A percentile compares a stretch with the other conserved stretches of the same genome.
Conservation (phyloP, 1,140 invertebrate genomes). For the Polyergus mexicanus region DNA sequence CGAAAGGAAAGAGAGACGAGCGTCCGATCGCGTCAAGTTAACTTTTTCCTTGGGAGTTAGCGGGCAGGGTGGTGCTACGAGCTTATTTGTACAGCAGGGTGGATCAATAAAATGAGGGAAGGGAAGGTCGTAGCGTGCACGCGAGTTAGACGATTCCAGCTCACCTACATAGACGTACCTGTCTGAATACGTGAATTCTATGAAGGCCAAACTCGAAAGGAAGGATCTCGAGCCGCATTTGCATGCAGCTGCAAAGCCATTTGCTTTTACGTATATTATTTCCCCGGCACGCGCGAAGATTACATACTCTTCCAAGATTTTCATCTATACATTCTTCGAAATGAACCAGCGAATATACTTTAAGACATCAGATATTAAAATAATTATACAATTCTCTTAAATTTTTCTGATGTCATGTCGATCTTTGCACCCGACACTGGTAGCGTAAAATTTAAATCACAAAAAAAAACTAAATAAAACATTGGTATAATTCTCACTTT, state of each 20-base stretch:
- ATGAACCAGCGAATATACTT: background rate
- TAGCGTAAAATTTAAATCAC: background rate
- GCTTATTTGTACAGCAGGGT: slow-evolving; percentile 83
- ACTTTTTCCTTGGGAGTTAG: slow-evolving; percentile 79
- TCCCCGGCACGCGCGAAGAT: background rate
- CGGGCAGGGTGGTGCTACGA: slow-evolving; percentile 74
- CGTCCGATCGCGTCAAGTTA: slow-evolving; percentile 65
- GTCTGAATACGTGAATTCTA: slow-evolving; percentile 72
- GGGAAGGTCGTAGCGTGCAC: slow-evolving; percentile 82
- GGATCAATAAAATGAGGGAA: slow-evolving; percentile 85
- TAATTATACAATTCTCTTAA: background rate
- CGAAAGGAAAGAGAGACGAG: slow-evolving; percentile 64
- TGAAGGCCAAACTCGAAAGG: slow-evolving; percentile 66
- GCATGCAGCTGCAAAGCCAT: slow-evolving; percentile 45
- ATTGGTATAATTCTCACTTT: background rate
- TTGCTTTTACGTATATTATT: slow-evolving; percentile 39
- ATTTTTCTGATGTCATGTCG: background rate
- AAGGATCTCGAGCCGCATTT: slow-evolving; percentile 61
- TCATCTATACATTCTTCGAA: background rate
- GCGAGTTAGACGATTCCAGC: slow-evolving; percentile 78
- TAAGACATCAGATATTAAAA: slow-evolving; percentile 9
- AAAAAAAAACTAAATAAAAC: background rate
- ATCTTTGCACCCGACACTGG: background rate
- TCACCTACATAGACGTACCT: slow-evolving; percentile 72
- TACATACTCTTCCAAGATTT: slow-evolving; percentile 16